Conservation (phyloP, 2,797 vertebrate species). For the Pagetopsis macropterus region DNA sequence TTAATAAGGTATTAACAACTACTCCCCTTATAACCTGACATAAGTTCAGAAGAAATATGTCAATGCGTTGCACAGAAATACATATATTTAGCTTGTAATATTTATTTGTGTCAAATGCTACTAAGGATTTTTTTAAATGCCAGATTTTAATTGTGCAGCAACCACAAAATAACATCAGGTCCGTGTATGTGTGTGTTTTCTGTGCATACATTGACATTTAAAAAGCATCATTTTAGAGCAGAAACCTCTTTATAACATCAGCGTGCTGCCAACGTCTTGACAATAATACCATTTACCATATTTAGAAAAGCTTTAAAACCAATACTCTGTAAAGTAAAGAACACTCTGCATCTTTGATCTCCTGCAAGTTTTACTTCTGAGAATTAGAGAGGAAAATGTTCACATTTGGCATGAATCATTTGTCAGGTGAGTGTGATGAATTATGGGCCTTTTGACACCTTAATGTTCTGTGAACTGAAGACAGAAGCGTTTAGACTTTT, state of each 20-base stretch:
- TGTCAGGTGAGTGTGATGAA: slow-evolving; percentile 67
- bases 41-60: not conserved
- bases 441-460: slow-evolving; percentile 71
- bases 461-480: slow-evolving; percentile 58
- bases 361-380: slow-evolving; percentile 28
- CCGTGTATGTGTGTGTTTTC: not conserved
- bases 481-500: slow-evolving; percentile 30
- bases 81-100: not conserved
- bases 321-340: not conserved
- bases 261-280: not conserved
- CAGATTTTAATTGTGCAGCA: not conserved
- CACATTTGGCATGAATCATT: slow-evolving; percentile 70
- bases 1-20: not conserved
- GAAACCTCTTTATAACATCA: not conserved
- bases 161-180: slow-evolving; percentile 8
- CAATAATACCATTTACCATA: not conserved
- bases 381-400: slow-evolving; percentile 44
- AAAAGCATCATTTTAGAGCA: slow-evolving; percentile 2
- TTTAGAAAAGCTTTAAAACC: slow-evolving; percentile 2
- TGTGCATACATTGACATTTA: not conserved
- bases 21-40: not conserved
- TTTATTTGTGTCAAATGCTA: not conserved
- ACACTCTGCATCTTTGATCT: slow-evolving; percentile 15
- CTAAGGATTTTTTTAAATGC: slow-evolving; percentile 7
- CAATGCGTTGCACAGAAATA: not conserved